Evolutionary conservation across 2,797 vertebrate genomes (phyloP).

Genomic region (Erpetoichthys calabaricus): DNA sequence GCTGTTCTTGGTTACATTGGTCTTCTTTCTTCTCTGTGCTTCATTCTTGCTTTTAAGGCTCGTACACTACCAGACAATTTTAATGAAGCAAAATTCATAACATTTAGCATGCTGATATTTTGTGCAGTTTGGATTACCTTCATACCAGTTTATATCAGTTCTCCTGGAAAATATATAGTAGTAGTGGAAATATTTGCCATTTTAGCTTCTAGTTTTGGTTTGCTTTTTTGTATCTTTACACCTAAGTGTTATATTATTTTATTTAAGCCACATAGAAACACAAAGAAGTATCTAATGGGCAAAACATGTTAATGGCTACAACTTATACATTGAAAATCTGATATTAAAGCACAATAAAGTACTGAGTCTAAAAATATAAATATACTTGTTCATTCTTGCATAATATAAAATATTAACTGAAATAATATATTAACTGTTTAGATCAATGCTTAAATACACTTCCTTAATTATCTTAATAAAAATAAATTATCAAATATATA

Average conservation of each 20-base stretch:
- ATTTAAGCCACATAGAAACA: constrained; percentile 34
- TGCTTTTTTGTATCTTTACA: constrained; percentile 38
- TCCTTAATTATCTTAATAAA: constrained; percentile 18
- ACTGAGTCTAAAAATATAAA: no score
- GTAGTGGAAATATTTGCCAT: constrained; percentile 40
- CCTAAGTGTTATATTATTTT: constrained; percentile 47
- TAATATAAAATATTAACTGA: no score
- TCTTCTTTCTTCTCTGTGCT: constrained; percentile 28
- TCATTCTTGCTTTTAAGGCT: constrained; percentile 31
- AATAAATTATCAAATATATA: not conserved
- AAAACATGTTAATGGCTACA: constrained; percentile 14
- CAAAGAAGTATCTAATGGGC: constrained; percentile 31
- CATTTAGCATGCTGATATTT: constrained; percentile 38
- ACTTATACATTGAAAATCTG: no score
- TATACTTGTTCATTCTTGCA: no score
- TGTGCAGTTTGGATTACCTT: constrained; percentile 36
- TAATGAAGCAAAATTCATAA: constrained; percentile 34
- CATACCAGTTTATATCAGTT: constrained; percentile 34
- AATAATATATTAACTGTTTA: no score
- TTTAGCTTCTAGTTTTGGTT: constrained; percentile 34
- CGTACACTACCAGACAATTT: constrained; percentile 31
- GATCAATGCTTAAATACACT: not conserved
- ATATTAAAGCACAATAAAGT: no score
- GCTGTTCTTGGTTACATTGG: constrained; percentile 32
- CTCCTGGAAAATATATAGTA: constrained; percentile 33